A percentile compares a stretch with the other conserved stretches of the same genome.
phyloP scores from a whole-genome alignment of 2,888 invertebrate genomes.

The Noctua pronuba region DNA sequence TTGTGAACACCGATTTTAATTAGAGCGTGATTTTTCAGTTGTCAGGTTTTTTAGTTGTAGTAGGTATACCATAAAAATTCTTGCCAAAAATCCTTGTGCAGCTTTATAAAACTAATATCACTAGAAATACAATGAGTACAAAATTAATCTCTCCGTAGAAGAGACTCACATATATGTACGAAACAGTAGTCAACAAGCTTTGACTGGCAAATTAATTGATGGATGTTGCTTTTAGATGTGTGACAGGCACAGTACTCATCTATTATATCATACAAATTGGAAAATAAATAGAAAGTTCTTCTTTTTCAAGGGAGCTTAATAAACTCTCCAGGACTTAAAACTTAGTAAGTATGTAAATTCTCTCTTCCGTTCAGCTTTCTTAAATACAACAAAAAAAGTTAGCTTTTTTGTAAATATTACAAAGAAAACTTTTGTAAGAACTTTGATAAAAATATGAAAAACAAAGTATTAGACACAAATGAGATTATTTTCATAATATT shows the following conservation, averaged over 20 bases:
- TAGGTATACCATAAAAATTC: no score
- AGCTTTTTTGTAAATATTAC: slow-evolving; percentile 2
- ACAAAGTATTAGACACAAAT: slow-evolving; percentile 25
- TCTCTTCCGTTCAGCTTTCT: neutral
- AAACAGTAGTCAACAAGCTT: neutral
- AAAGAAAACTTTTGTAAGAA: slow-evolving; percentile 25
- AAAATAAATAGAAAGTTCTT: neutral
- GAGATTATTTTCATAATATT: slow-evolving; percentile 7
- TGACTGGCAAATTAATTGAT: slow-evolving; percentile 28
- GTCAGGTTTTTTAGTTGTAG: no score
- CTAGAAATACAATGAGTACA: neutral
- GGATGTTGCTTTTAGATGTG: slow-evolving; percentile 10
- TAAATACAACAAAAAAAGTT: neutral
- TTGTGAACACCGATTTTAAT: no score
- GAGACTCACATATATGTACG: neutral
- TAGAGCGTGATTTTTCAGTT: no score
- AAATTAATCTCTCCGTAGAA: neutral
- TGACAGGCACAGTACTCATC: neutral
- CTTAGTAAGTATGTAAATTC: slow-evolving; percentile 10
- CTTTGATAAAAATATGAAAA: slow-evolving; percentile 11
- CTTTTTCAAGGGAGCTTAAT: neutral
- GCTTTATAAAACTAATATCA: neutral
- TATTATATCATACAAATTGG: neutral
- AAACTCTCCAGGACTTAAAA: slow-evolving; percentile 12
- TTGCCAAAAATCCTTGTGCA: neutral